Evolutionary conservation across 2,113 vertebrate species (phyloP).

Genomic region (rabbit (Oryctolagus cuniculus)): mOryCun1.1 NC_091432.1:142012001-142012500

Average conservation of each 20-base stretch:
- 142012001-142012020: not conserved
- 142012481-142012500: not conserved
- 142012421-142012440: not conserved
- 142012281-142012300: not conserved
- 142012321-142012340: constrained; percentile 13
- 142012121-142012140: not conserved
- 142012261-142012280: constrained; percentile 3
- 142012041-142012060: not conserved
- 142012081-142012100: not conserved
- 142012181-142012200: not conserved
- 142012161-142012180: constrained; percentile 18
- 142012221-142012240: not conserved
- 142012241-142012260: not conserved
- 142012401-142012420: not conserved
- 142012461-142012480: not conserved
- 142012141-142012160: not conserved
- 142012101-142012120: not conserved
- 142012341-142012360: not conserved
- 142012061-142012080: not conserved
- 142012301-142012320: not conserved
- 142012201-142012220: constrained; percentile 37
- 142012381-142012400: not conserved
- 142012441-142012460: not conserved
- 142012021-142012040: not conserved
- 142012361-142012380: rapidly evolving